Base-by-base conservation (phyloP, 2,113 vertebrate species). In the Haemorhous mexicanus region DNA sequence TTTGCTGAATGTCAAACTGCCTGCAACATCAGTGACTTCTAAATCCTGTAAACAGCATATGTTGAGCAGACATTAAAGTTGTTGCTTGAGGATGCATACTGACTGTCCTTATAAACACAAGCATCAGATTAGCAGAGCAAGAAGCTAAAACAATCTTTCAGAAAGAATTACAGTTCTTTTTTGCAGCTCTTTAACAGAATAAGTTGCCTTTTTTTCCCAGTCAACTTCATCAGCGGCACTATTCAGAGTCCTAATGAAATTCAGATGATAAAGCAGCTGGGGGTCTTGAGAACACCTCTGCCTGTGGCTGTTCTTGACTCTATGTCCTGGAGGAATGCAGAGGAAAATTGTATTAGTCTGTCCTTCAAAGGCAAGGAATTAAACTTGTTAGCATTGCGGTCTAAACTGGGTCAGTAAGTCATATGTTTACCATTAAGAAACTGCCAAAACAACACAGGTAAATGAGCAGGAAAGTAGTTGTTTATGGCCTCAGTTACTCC, bases 161-260 rank as follows among this genome's bases (percentile, higher is more conserved):
- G 76, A 86, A 73, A 80, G 52, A 94, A 90, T 78, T 86, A 81
- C 53, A 75, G 79, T 41, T 77, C 59, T 69, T 49, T 62, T 85
- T 74, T 70, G n/a, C 35, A 89, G 50, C 27, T 90, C 66, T 84
- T 93, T 68, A 81, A 73, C 44, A 90, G 79, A 85, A 88, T 67
- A 89, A 50, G 47, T 70, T 81, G 23, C 5, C 11, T 76, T 62
- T 76, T 83, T 46, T 24, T 3, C 3, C 32, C 21, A 35, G 19
- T 62, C 55, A 80, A 70, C 37, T 56, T 69, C 43, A 70, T 53
- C 13, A 32, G 55, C 1, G 0, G n/a, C 68, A 81, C 72, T 97
- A 61, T 72, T 93, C 76, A 90, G 64, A 90, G 92, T 78, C 52
- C 43, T 86, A 94, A 93, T 75, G n/a, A 89, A 90, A 92, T 90